Evolutionary conservation across 2,797 vertebrate species (phyloP).

Genomic region (Tauraco hartlaubi): DNA sequence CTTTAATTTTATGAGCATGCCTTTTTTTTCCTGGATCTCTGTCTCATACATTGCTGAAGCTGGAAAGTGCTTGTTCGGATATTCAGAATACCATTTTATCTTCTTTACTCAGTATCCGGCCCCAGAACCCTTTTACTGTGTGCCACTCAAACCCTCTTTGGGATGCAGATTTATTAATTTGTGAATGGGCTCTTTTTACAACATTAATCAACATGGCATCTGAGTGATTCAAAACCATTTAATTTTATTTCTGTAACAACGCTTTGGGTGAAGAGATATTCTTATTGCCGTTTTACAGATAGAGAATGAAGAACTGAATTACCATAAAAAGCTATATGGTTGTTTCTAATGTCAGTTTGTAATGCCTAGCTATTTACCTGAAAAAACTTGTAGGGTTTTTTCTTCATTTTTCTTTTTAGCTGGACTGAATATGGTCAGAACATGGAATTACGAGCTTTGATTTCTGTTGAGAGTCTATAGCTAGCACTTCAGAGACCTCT

Average conservation of each 20-base stretch:
- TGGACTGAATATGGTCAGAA: neutral
- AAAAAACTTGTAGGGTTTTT: neutral
- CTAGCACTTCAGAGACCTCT: neutral
- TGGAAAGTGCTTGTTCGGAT: neutral
- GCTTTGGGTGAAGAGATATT: neutral
- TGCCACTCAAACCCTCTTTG: neutral
- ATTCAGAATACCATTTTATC: neutral
- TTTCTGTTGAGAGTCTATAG: neutral
- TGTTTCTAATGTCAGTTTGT: neutral
- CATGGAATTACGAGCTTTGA: neutral
- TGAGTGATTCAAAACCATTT: neutral
- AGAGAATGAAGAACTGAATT: neutral
- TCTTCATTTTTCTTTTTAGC: too few species aligned
- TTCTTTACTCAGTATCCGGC: neutral
- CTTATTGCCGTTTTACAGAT: neutral
- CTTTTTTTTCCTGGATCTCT: neutral
- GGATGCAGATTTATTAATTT: neutral
- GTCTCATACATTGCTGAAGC: neutral
- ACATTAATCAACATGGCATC: neutral
- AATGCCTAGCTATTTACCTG: neutral
- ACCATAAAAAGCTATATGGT: neutral
- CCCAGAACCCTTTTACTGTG: neutral
- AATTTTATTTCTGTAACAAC: neutral
- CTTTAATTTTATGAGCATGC: neutral
- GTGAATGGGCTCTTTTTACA: neutral